Evolutionary conservation across 2,797 vertebrate genomes (phyloP), one percentile per base, ranked within the genome.

Genomic region (Rhinogobio ventralis): DNA sequence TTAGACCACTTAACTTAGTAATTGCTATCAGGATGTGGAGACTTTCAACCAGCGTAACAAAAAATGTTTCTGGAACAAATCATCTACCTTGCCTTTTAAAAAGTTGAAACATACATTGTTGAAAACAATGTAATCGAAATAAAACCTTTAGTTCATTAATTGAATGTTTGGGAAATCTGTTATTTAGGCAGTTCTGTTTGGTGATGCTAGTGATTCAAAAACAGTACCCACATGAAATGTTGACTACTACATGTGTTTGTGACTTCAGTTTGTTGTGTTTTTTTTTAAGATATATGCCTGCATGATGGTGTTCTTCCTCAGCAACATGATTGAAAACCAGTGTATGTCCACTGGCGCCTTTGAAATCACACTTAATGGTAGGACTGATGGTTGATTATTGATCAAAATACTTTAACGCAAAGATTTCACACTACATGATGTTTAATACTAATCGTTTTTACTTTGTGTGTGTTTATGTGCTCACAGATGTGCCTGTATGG

Each of bases 281-380:
- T 91, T n/a, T 90, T 82, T 90, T 0, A 53, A 99, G 98, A 97
- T 99, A 81, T 99, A 99, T 88, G 98, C 98, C 86, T 99, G 98
- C 92, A 99, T 99, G 98, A 99, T 99, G 98, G 98, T 99, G 92
- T 99, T 99, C 95, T 99, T 99, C 94, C 91, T 99, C 92, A 99
- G 97, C 94, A 99, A 98, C 95, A 98, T 99, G 98, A 96, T 99
- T 91, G 98, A 99, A 94, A 99, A 99, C 94, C 98, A 98, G 93
- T 96, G 97, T 81, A 97, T 99, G 97, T 99, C 98, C 82, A 99
- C 98, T 28, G 98, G 98, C 85, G 98, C 98, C 73, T 99, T 99
- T 93, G 98, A 99, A 92, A 97, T 99, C 89, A 97, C 98, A 45
- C 94, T 99, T 92, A 99, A 99, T 85, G 98, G 98, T 99, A 92